Conservation (phyloP, 2,113 vertebrate species). For the Syrrhaptes paradoxus region DNA sequence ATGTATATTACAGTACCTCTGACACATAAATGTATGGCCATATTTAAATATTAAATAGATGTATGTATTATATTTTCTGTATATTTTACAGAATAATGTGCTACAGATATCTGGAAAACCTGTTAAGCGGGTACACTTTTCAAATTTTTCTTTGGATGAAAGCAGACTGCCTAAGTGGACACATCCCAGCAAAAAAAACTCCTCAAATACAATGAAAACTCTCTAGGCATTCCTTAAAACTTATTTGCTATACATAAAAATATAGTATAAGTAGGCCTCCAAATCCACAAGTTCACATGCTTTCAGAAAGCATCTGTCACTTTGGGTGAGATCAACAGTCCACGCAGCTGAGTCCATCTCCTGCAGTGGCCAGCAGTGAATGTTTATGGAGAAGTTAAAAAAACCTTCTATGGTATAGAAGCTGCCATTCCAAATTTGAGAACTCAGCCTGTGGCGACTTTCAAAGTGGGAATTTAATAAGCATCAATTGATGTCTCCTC, state of each 20-base stretch:
- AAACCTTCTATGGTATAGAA: neutral
- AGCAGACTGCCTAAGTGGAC: neutral
- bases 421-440: neutral
- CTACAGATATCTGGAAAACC: neutral
- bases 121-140: neutral
- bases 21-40: neutral
- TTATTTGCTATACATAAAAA: neutral
- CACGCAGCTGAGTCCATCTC: neutral
- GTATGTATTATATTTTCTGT: neutral
- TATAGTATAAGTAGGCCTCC: neutral
- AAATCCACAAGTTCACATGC: neutral
- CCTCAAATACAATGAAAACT: neutral
- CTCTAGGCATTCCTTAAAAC: neutral
- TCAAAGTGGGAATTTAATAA: neutral
- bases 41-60: neutral
- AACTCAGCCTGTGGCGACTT: neutral
- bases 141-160: neutral
- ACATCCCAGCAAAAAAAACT: neutral
- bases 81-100: neutral
- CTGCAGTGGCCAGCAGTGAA: neutral
- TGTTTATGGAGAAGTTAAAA: neutral
- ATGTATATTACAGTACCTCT: neutral
- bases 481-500: neutral
- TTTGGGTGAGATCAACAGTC: neutral
- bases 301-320: neutral